These are phyloP conservation scores for Buphagus erythrorhynchus DNA, from an alignment of 2,797 vertebrate genomes.

Conservation along the genomic window DNA sequence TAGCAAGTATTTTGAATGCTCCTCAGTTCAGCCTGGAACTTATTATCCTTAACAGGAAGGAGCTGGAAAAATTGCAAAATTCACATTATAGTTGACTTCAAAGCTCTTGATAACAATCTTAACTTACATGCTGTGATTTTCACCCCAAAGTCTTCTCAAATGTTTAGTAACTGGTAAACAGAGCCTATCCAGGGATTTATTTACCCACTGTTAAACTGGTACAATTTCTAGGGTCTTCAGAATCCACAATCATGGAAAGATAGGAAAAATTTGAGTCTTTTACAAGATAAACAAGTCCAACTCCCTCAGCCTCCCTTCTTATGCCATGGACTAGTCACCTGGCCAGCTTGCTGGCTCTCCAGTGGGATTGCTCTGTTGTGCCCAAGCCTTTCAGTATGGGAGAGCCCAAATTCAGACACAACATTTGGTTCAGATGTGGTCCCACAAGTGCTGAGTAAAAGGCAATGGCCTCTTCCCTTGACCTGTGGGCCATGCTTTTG, in stretches of 20 bases:
- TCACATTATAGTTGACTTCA: neutral
- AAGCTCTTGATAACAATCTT: neutral
- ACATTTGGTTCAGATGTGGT: neutral
- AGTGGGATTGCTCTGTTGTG: neutral
- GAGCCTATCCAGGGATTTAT: neutral
- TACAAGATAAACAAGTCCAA: neutral
- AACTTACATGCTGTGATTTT: neutral
- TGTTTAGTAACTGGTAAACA: neutral
- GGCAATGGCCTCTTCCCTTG: neutral
- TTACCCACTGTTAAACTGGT: neutral
- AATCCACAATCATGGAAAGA: neutral
- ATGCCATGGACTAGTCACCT: rapidly evolving
- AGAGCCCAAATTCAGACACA: neutral
- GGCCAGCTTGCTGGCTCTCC: neutral
- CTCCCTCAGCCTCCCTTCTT: neutral
- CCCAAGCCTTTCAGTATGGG: neutral
- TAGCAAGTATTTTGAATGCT: constrained; percentile 52
- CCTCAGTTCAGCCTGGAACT: constrained; percentile 21
- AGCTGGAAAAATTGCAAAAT: neutral
- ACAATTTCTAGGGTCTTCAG: neutral
- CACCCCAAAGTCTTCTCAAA: neutral
- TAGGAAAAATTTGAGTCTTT: neutral
- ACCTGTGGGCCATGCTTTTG: neutral
- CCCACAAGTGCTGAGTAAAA: neutral
- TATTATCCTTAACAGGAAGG: constrained; percentile 28